Evolutionary conservation across 2,113 vertebrate species (phyloP).

Genomic region (Phaethornis superciliosus): DNA sequence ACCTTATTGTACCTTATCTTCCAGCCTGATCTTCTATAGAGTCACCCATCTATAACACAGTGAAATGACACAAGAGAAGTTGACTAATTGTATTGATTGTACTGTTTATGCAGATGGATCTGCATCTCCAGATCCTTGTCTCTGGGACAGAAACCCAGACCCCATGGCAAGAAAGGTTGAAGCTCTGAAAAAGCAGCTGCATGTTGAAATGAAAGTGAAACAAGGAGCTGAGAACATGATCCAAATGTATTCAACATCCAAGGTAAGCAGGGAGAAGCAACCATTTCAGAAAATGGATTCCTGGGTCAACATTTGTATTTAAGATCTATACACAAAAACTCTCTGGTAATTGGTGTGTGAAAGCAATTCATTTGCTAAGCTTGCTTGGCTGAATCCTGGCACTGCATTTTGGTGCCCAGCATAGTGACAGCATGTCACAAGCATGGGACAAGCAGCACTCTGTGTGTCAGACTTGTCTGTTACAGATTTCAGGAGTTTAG

Average conservation of each 20-base stretch:
- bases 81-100: background rate
- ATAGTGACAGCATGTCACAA: background rate
- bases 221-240: slow-evolving; percentile 97
- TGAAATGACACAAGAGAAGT: background rate
- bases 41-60: background rate
- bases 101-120: slow-evolving; percentile 49
- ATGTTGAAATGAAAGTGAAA: slow-evolving; percentile 93
- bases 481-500: background rate
- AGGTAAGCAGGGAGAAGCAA: slow-evolving; percentile 76
- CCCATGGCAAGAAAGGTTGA: slow-evolving; percentile 77
- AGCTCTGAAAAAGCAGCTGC: slow-evolving; percentile 90
- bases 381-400: background rate
- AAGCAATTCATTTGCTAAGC: background rate
- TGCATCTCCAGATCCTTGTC: slow-evolving; percentile 74
- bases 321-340: background rate
- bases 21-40: background rate
- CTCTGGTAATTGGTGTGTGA: background rate
- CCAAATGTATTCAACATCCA: slow-evolving; percentile 86
- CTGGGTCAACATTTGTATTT: background rate
- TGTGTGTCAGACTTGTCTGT: background rate
- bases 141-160: slow-evolving; percentile 79
- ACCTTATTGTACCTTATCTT: background rate
- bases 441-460: background rate
- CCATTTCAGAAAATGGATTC: background rate
- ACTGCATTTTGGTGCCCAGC: background rate